Evolutionary conservation across 2,797 vertebrate species (phyloP), one percentile per base, ranked within the genome.

Genomic region (Myotis daubentonii): DNA sequence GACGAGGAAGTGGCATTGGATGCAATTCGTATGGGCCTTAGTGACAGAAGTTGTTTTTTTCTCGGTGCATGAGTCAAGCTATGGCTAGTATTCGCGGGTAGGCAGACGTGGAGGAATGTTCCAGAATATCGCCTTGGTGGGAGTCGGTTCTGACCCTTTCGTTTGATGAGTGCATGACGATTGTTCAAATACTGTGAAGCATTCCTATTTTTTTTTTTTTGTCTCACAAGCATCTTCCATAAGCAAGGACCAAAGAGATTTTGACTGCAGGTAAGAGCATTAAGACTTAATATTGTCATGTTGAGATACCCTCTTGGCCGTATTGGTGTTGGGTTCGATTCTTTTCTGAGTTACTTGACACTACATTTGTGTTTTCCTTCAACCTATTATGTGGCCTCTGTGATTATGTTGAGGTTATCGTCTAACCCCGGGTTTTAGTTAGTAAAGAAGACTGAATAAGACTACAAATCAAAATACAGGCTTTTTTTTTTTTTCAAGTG

Each of bases 251-350:
- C 66, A 87, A 86, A 88, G 68, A 91, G 36, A 60, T 17, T n/a
- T 80, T 81, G n/a, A 47, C 16, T 66, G 11, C 33, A 94, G 93
- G 85, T 94, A 95, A 96, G 85, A 62, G 15, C 3, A 17, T 47
- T 10, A 85, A 72, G 16, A 16, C 2, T 15, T 84, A 2, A 2
- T 49, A 62, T 55, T 88, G 3, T 95, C 36, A 68, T 74, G 53
- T 70, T 62, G 33, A 84, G 10, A 19, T n/a, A n/a, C 23, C 1
- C 0, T 62, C 41, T 81, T 91, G 68, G 33, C 13, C 12, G 1
- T 68, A 5, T 36, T 57, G 23, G 30, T 60, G 44, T 53, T 94
- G 62, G 19, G 22, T 68, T 83, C 20, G 12, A 23, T 28, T 87
- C 17, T 57, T 87, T 1, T 41, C 5, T 60, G 5, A 80, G 3